Conservation (phyloP, 2,888 invertebrate species). For the Tanytarsus gracilentus region DNA sequence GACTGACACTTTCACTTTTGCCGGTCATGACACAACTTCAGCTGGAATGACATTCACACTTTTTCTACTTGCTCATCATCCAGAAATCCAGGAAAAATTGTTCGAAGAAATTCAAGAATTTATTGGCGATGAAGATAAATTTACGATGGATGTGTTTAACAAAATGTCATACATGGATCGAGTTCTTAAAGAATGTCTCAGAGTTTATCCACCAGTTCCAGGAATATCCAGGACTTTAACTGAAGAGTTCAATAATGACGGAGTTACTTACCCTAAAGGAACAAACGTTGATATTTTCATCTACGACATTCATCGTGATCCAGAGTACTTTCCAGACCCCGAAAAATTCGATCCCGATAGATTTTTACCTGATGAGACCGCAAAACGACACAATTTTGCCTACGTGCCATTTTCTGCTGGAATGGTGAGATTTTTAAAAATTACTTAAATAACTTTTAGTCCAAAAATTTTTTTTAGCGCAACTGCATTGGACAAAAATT, state of each 20-base stretch:
- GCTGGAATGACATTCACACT: constrained; percentile 40
- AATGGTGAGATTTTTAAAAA: background rate
- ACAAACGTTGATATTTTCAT: constrained; percentile 38
- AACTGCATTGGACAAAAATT: constrained; percentile 52
- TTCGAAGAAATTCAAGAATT: constrained; percentile 37
- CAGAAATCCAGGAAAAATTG: constrained; percentile 38
- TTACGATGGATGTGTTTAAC: constrained; percentile 14
- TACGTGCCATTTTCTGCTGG: constrained; percentile 62
- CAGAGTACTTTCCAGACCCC: constrained; percentile 56
- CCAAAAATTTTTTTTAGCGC: background rate
- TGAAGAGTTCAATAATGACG: constrained; percentile 33
- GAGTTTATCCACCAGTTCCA: constrained; percentile 49
- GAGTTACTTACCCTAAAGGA: constrained; percentile 37
- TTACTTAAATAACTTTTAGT: background rate
- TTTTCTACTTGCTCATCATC: constrained; percentile 38
- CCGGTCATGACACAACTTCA: constrained; percentile 44
- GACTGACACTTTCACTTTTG: constrained; percentile 58
- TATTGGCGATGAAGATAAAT: constrained; percentile 32
- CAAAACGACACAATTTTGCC: constrained; percentile 51
- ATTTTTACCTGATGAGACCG: constrained; percentile 52
- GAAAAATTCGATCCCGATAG: constrained; percentile 51
- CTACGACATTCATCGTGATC: constrained; percentile 52
- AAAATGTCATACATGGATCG: constrained; percentile 43
- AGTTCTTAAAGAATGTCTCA: constrained; percentile 45
- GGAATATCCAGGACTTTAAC: constrained; percentile 41